A percentile compares a stretch with the other conserved stretches of the same genome.
Conservation (phyloP, 2,113 vertebrate genomes). For the Pantherophis guttatus region DNA sequence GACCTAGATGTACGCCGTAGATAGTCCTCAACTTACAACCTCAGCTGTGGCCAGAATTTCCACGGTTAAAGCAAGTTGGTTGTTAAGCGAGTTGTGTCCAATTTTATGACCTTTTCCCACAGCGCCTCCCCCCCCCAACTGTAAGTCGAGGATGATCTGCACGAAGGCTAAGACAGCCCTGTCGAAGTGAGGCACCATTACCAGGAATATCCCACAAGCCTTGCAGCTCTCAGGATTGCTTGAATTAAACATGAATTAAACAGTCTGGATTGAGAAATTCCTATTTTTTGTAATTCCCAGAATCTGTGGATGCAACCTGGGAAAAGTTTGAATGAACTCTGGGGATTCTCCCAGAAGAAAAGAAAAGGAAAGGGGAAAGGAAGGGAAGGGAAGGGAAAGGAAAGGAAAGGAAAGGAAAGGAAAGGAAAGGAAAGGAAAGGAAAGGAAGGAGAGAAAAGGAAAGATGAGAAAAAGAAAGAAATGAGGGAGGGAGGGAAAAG, state of each 20-base stretch:
- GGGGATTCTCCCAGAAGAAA: not conserved
- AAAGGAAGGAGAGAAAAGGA: too few species aligned
- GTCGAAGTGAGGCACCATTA: not conserved
- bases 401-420: too few species aligned
- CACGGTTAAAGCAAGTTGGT: not conserved
- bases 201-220: not conserved
- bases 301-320: not conserved
- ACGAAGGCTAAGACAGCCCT: too few species aligned
- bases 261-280: not conserved
- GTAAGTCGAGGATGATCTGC: not conserved
- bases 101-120: not conserved
- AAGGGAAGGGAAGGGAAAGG: too few species aligned
- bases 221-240: accelerated
- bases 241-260: not conserved
- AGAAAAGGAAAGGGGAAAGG: not conserved
- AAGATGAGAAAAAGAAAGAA: too few species aligned
- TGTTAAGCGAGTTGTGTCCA: not conserved
- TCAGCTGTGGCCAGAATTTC: not conserved
- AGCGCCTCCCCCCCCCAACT: not conserved
- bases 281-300: too few species aligned
- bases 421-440: too few species aligned
- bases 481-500: too few species aligned
- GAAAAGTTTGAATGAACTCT: not conserved
- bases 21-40: not conserved
- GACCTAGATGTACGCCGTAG: not conserved